These are phyloP conservation scores for Nemoura dubitans DNA, from an alignment of 2,888 invertebrate genomes.

Conservation along the genomic window DNA sequence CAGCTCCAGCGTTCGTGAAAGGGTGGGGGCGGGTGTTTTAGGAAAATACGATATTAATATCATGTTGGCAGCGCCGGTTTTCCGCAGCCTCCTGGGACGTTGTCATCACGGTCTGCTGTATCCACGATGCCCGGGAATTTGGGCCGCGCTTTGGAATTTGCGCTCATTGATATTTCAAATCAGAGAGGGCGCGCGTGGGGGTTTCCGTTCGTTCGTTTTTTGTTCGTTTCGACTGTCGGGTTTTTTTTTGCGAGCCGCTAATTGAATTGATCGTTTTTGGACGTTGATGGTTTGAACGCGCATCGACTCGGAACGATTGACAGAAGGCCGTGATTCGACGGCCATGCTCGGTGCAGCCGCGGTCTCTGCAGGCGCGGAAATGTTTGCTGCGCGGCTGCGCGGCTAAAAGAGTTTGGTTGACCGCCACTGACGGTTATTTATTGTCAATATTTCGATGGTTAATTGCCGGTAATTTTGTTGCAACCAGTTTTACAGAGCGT, in stretches of 20 bases:
- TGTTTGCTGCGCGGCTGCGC: no score
- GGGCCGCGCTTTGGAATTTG: not conserved
- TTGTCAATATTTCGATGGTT: no score
- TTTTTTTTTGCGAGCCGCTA: not conserved
- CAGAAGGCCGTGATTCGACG: no score
- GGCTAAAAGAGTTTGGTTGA: no score
- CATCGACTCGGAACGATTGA: no score
- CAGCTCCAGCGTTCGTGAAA: not conserved
- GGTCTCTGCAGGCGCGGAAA: no score
- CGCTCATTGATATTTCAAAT: not conserved
- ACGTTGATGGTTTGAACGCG: no score
- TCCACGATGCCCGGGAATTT: not conserved
- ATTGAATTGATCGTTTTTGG: no score
- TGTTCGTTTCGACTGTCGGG: not conserved
- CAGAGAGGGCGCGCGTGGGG: not conserved
- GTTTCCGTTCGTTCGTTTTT: not conserved
- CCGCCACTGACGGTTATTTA: no score
- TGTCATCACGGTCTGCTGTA: not conserved
- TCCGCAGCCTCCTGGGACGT: not conserved
- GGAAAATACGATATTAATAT: slow-evolving; percentile 12
- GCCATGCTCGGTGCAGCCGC: no score
- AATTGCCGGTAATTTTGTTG: no score
- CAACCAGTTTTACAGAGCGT: no score
- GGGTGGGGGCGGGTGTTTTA: not conserved
- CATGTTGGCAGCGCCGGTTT: not conserved